Evolutionary conservation across 2,888 invertebrate genomes (phyloP).

Genomic region (Crossocerus cetratus): DNA sequence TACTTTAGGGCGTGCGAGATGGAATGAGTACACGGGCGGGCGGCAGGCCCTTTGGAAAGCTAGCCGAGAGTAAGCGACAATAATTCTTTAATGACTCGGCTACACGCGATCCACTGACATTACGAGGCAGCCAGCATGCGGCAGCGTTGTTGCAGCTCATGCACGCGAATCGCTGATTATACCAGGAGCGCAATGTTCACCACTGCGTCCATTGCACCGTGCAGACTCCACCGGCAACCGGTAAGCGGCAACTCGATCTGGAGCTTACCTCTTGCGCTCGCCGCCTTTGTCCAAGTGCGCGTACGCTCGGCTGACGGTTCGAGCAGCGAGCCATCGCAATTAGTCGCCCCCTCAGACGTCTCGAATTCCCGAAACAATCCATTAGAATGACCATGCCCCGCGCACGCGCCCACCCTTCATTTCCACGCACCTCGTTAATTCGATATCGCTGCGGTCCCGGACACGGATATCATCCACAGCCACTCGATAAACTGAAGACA

Average conservation of each 20-base stretch:
- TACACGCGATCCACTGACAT: conserved; percentile 44
- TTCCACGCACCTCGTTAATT: background rate
- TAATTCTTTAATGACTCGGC: conserved; percentile 50
- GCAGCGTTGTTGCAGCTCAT: conserved; percentile 15
- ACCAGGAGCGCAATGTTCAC: conserved; percentile 1
- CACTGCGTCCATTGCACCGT: conserved; percentile 16
- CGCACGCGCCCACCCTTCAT: background rate
- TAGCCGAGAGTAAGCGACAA: conserved; percentile 47
- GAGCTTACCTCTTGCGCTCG: background rate
- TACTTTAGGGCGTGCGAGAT: conserved; percentile 24
- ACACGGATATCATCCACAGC: background rate
- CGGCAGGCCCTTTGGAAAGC: conserved; percentile 48
- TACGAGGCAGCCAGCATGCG: background rate
- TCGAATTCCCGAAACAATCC: background rate
- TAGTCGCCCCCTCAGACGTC: conserved; percentile 5
- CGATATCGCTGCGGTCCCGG: background rate
- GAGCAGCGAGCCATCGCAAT: conserved; percentile 11
- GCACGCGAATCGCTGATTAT: conserved; percentile 18
- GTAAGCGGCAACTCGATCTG: background rate
- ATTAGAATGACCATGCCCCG: background rate
- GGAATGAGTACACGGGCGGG: conserved; percentile 26
- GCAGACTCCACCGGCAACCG: conserved; percentile 9
- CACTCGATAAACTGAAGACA: background rate
- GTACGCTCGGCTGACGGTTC: conserved; percentile 1
- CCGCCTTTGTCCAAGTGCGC: background rate